Evolutionary conservation across 2,113 vertebrate genomes (phyloP).

Genomic region (Pogonocichla stellata): DNA sequence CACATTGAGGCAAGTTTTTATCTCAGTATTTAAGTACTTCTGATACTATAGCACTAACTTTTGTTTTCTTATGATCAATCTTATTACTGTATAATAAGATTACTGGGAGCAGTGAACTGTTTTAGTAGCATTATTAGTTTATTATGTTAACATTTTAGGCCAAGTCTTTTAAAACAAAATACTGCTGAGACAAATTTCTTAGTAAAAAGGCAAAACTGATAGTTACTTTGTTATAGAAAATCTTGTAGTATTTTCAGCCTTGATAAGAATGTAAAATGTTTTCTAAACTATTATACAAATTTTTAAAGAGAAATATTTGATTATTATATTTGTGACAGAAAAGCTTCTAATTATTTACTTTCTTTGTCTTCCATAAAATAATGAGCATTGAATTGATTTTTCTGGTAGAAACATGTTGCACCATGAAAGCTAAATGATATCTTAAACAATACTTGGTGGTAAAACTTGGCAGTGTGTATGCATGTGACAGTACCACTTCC

Average conservation of each 20-base stretch:
- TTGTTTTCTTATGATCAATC: not conserved
- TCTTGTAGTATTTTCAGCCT: not conserved
- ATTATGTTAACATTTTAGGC: conserved; percentile 40
- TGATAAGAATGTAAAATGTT: conserved; percentile 42
- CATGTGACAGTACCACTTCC: not conserved
- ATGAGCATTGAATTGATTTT: conserved; percentile 36
- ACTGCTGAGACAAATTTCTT: conserved; percentile 51
- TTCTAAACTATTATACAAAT: conserved; percentile 16
- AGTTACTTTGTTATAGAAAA: conserved; percentile 27
- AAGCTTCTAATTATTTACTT: not conserved
- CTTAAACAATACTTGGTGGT: not conserved
- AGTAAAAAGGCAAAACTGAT: conserved; percentile 28
- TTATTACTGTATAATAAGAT: not conserved
- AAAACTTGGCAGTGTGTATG: not conserved
- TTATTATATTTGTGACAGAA: conserved; percentile 23
- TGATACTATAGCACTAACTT: conserved; percentile 10
- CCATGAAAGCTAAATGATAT: not conserved
- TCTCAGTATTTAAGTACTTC: conserved; percentile 44
- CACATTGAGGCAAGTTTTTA: conserved; percentile 1
- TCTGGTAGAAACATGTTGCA: not conserved
- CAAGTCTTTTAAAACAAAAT: conserved; percentile 54
- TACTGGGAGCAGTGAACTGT: not conserved
- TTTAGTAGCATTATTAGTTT: conserved; percentile 43
- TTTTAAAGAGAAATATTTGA: not conserved
- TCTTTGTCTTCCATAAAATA: not conserved